Conservation (phyloP, 2,113 vertebrate genomes). For the Lasiurus cinereus region DNA sequence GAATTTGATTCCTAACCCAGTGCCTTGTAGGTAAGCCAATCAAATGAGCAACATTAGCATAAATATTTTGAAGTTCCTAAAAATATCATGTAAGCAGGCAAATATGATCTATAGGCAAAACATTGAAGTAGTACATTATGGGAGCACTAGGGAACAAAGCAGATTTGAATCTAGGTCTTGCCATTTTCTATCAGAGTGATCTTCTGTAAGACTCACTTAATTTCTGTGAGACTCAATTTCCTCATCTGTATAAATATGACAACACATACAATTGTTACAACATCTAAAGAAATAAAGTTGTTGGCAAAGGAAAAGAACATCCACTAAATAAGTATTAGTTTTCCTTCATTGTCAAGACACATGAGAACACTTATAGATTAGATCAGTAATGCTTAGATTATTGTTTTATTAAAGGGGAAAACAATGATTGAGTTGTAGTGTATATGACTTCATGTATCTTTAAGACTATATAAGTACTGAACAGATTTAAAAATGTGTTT, state of each 20-base stretch:
- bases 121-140: neutral
- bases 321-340: neutral
- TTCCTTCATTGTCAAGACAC: neutral
- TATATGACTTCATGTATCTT: neutral
- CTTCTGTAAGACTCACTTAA: neutral
- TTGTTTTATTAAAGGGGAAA: neutral
- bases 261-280: neutral
- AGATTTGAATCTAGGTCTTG: neutral
- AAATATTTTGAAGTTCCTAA: slow-evolving; percentile 30
- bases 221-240: slow-evolving; percentile 19
- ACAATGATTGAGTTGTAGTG: neutral
- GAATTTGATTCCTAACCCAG: neutral
- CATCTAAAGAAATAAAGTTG: neutral
- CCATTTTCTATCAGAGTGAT: neutral
- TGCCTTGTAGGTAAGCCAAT: neutral
- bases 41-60: neutral
- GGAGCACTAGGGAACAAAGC: neutral
- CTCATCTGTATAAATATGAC: neutral
- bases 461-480: neutral
- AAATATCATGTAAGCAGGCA: neutral
- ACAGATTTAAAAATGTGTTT: neutral
- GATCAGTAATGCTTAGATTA: neutral
- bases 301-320: neutral
- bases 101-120: neutral
- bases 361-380: neutral